Evolutionary conservation across 2,113 vertebrate species (phyloP).

Genomic region (Ceratotherium simum): DNA sequence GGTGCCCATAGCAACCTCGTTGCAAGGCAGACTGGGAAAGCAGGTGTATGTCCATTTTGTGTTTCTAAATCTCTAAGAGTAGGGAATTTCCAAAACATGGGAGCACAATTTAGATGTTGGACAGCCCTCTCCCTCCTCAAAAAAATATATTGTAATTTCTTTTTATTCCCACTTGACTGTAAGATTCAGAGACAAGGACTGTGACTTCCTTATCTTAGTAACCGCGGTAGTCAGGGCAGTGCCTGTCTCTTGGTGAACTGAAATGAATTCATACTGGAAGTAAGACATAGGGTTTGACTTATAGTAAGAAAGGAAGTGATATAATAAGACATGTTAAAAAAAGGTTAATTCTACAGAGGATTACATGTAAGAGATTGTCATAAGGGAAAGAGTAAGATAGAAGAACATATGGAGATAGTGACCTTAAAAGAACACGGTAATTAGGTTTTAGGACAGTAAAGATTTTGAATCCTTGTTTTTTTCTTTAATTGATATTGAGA

Average conservation of each 20-base stretch:
- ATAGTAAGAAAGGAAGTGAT: not conserved
- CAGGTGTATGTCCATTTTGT: not conserved
- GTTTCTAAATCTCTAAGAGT: not conserved
- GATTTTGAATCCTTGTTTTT: not conserved
- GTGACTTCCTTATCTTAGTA: not conserved
- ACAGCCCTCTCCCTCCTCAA: not conserved
- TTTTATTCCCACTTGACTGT: not conserved
- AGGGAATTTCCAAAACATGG: not conserved
- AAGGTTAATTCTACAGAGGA: not conserved
- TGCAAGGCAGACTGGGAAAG: not conserved
- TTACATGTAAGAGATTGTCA: not conserved
- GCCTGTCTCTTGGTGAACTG: not conserved
- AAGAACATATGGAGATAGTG: not conserved
- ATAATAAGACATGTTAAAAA: not conserved
- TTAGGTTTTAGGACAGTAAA: not conserved
- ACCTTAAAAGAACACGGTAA: conserved; percentile 1
- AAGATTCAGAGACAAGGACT: not conserved
- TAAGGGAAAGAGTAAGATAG: not conserved
- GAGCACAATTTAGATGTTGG: not conserved
- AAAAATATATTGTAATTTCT: not conserved
- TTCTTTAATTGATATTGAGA: not conserved
- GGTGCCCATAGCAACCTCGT: not conserved
- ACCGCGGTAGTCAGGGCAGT: not conserved
- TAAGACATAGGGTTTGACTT: not conserved
- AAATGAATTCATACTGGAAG: not conserved